These are phyloP conservation scores for Anguilla japonica DNA, from an alignment of 2,113 vertebrate genomes.

Conservation along the genomic window DNA sequence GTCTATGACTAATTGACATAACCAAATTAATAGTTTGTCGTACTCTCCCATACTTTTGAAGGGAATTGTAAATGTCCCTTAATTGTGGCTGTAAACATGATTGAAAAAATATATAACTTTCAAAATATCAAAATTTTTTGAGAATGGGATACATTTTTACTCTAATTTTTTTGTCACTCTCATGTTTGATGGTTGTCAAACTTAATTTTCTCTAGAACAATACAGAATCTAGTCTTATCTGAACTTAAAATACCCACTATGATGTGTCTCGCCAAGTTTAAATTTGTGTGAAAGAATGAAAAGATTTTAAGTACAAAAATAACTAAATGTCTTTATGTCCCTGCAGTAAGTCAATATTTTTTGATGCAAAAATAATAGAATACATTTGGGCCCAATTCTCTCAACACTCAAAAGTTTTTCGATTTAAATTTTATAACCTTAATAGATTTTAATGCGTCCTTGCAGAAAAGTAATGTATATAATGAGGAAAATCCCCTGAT, in stretches of 20 bases:
- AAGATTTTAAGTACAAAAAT: conserved; percentile 10
- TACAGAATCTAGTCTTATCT: too few species aligned
- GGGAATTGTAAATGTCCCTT: neutral
- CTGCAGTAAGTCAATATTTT: neutral
- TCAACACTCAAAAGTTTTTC: neutral
- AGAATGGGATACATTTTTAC: neutral
- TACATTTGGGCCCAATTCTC: conserved; percentile 2
- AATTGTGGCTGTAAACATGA: neutral
- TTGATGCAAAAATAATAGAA: neutral
- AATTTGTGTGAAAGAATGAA: conserved; percentile 8
- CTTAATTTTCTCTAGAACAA: neutral
- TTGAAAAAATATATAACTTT: neutral
- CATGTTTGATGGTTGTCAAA: neutral
- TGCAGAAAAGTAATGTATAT: neutral
- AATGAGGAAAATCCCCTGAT: neutral
- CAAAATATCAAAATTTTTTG: neutral
- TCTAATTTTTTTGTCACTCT: neutral
- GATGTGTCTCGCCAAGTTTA: conserved; percentile 11
- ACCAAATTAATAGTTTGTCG: too few species aligned
- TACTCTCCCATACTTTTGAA: too few species aligned
- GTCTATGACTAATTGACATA: too few species aligned
- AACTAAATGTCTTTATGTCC: conserved; percentile 5
- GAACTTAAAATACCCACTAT: neutral
- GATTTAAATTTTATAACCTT: conserved; percentile 5
- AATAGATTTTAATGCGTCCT: neutral